A percentile compares a stretch with the other conserved stretches of the same genome.
These are phyloP conservation scores for Apeltes quadracus DNA, from an alignment of 2,113 vertebrate genomes.

Conservation along the genomic window DNA sequence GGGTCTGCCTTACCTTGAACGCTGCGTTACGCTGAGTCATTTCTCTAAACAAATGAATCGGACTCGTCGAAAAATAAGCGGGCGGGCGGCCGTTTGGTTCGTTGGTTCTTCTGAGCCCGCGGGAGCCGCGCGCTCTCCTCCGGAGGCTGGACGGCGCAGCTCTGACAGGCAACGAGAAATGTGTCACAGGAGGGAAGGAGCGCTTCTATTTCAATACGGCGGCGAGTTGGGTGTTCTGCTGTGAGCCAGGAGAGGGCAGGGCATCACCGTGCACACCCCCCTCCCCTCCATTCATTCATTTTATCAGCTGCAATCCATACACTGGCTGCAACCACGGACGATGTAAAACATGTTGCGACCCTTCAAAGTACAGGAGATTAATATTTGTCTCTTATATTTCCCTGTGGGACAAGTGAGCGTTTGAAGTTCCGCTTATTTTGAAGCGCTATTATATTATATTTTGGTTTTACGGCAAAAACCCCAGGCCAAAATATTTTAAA, in stretches of 20 bases:
- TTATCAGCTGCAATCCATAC: not conserved
- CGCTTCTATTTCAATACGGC: constrained; percentile 22
- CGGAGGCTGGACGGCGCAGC: not conserved
- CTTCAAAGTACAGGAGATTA: not conserved
- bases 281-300: not conserved
- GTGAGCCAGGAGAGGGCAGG: constrained; percentile 6
- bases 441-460: not conserved
- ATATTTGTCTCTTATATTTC: not conserved
- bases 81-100: not conserved
- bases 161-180: constrained; percentile 9
- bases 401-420: no score
- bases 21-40: constrained; percentile 56
- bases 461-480: not conserved
- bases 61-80: constrained; percentile 4
- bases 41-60: constrained; percentile 36
- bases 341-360: not conserved
- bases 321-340: not conserved
- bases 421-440: not conserved
- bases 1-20: constrained; percentile 60
- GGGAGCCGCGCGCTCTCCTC: not conserved
- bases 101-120: not conserved
- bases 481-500: not conserved
- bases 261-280: not conserved
- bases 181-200: constrained; percentile 33
- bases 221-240: not conserved